Evolutionary conservation across 2,113 vertebrate genomes (phyloP), one percentile per base, ranked within the genome.

Genomic region (Phycodurus eques): DNA sequence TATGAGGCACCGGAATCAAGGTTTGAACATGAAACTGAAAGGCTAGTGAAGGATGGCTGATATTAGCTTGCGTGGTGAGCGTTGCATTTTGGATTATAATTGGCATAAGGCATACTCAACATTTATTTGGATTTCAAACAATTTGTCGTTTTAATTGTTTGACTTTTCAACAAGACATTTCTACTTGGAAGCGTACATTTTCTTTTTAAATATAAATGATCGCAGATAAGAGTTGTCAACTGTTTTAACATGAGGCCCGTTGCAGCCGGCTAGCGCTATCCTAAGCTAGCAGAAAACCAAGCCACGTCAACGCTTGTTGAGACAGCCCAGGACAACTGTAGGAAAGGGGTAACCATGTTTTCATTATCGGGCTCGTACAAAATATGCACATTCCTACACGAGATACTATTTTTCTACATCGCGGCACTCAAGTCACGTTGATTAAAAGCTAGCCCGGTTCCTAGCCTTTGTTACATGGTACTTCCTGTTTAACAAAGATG

Each of bases 401-500:
- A 63, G 35, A 63, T 42, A 42, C 9, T 20, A 59, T 12, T 42
- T 27, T 66, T 31, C 64, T 20, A 44, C 9, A 31, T 27, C n/a
- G 43, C 53, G 53, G 6, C 31, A 69, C 20, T 39, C 31, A 43
- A 20, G 74, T 73, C 61, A 62, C 73, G 22, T 80, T 73, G 57
- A 62, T 53, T 66, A 27, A 47, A 71, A 35, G 85, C 83, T 88
- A 88, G 82, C 82, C 67, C n/a, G 43, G 72, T 68, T 72, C 77
- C 80, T 87, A 87, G 87, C 86, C 90, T 91, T 91, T 91, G 90
- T 91, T 91, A 83, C 79, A 71, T 80, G 83, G 80, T 81, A 90
- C 86, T 90, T 90, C 87, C 86, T 89, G 88, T 90, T 90, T 82
- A 73, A 87, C 72, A 70, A 79, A 84, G 75, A 67, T 78, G 85